Percentiles rank a stretch among this genome's conserved stretches.
These are phyloP conservation scores for Gopherus flavomarginatus DNA, from an alignment of 2,113 vertebrate species.

Conservation along the genomic window DNA sequence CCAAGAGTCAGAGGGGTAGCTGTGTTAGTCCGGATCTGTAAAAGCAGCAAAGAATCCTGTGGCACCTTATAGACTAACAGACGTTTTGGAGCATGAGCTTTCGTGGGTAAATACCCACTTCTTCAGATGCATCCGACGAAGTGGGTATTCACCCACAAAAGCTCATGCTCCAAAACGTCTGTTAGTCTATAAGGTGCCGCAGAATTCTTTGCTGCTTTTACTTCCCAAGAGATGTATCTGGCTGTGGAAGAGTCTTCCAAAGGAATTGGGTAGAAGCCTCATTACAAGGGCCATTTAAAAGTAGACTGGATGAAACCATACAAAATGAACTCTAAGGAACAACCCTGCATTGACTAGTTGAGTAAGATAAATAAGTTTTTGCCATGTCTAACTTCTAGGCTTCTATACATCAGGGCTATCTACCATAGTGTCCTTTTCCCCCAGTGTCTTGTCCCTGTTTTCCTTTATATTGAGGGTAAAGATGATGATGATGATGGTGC, in stretches of 20 bases:
- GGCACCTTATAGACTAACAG: too few species aligned
- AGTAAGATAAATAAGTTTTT: conserved; percentile 3
- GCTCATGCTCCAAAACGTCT: too few species aligned
- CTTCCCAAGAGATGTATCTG: neutral
- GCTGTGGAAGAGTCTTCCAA: neutral
- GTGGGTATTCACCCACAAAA: too few species aligned
- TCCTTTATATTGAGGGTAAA: neutral
- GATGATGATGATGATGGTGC: neutral
- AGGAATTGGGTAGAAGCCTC: neutral
- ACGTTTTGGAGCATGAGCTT: too few species aligned
- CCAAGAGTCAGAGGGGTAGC: neutral
- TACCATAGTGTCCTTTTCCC: neutral
- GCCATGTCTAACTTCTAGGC: neutral
- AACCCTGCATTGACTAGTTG: neutral
- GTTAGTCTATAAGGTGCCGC: too few species aligned
- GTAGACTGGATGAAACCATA: neutral
- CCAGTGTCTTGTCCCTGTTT: neutral
- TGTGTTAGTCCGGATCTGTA: too few species aligned
- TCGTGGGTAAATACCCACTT: too few species aligned
- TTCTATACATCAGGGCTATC: neutral
- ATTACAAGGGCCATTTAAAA: neutral
- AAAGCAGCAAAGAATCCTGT: too few species aligned
- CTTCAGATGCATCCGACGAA: too few species aligned
- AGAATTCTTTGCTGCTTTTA: too few species aligned
- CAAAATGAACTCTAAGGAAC: neutral